These are phyloP conservation scores for Hypanus sabinus DNA, from an alignment of 2,113 vertebrate genomes.

Conservation along the genomic window DNA sequence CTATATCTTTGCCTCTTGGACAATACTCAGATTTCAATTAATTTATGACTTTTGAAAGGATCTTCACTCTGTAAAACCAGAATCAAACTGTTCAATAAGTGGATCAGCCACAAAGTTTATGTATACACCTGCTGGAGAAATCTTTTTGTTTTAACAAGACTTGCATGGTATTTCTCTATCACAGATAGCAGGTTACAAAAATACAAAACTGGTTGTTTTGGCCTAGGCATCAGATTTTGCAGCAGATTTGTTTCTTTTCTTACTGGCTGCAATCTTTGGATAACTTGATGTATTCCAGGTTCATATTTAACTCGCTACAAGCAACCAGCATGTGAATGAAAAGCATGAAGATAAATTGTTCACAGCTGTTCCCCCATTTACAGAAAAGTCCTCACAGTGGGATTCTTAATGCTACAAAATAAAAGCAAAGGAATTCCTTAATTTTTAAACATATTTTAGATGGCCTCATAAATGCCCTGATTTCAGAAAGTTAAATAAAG, in stretches of 20 bases:
- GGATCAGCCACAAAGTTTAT: neutral
- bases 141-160: neutral
- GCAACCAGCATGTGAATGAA: neutral
- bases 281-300: neutral
- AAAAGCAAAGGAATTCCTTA: neutral
- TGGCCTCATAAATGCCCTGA: neutral
- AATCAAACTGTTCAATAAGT: neutral
- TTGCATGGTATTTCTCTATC: neutral
- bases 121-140: neutral
- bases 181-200: neutral
- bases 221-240: neutral
- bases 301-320: neutral
- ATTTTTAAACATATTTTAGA: neutral
- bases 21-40: neutral
- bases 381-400: neutral
- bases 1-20: too few relatives aligned
- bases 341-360: constrained; percentile 1
- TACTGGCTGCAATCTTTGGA: neutral
- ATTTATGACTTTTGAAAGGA: neutral
- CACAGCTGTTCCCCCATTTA: constrained; percentile 6
- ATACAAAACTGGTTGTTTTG: constrained; percentile 1
- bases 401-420: neutral
- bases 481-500: neutral
- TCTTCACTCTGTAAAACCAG: constrained; percentile 1
- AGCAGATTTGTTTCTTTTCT: too few relatives aligned